Conservation (phyloP, 2,797 vertebrate genomes). For the Catharus ustulatus region DNA sequence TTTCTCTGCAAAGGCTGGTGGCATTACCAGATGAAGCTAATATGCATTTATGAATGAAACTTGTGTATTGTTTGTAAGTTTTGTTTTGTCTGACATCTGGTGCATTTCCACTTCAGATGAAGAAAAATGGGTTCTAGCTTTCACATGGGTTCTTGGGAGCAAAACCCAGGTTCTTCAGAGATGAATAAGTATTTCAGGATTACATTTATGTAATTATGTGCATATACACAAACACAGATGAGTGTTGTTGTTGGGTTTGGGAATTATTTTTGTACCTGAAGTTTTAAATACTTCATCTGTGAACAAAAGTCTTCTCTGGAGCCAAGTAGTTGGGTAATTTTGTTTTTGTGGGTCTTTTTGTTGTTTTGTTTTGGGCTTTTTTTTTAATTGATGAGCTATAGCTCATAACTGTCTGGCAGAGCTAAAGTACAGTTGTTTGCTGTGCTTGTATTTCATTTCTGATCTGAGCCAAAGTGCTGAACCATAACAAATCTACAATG, state of each 20-base stretch:
- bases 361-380: too few relatives aligned
- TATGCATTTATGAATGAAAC: not conserved
- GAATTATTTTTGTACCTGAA: not conserved
- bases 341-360: too few relatives aligned
- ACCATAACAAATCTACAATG: not conserved
- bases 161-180: not conserved
- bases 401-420: not conserved
- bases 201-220: not conserved
- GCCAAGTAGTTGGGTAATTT: not conserved
- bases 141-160: not conserved
- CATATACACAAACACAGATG: not conserved
- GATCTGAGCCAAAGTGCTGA: conserved; percentile 11
- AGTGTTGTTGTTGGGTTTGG: not conserved
- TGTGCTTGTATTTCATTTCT: conserved; percentile 25
- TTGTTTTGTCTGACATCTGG: not conserved
- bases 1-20: not conserved
- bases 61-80: not conserved
- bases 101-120: not conserved
- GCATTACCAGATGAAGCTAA: not conserved
- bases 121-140: not conserved
- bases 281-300: not conserved
- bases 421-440: conserved; percentile 7
- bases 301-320: not conserved
- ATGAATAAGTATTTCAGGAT: not conserved
- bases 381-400: not conserved